Base-by-base conservation (phyloP, 2,888 invertebrate genomes). In the Epinotia brunnichana region DNA sequence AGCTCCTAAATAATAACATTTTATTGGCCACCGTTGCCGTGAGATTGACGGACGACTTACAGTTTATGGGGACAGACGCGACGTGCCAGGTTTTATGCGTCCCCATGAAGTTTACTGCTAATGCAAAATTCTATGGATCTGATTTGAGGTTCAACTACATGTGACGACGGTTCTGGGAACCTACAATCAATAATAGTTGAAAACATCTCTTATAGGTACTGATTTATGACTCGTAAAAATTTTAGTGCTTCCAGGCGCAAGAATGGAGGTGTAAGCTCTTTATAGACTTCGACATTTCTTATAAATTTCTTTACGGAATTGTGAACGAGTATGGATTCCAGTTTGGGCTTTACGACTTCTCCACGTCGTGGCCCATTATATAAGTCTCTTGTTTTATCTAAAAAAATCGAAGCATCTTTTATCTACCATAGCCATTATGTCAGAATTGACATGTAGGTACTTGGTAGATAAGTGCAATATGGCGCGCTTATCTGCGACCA, bases 1-100 rank as follows among this genome's bases (percentile, higher is more conserved):
- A 88, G 90, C 87, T 89, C 83, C 87, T 91, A 91, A 92, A 91
- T 91, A 92, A 90, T 91, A 89, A 87, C 81, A 83, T 89, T 92
- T 92, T 91, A 92, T 88, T 89, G 89, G 86, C 82, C 86, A 84
- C 87, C 80, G 83, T 84, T 84, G 83, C 84, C 82, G 84, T 85
- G 78, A 81, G 83, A 87, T 88, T 89, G 89, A 90, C 85, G 90
- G 87, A 90, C 90, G 89, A 83, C 85, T 86, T 84, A 82, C 79
- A 79, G 87, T 91, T 89, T 90, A 90, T 86, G 79, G 87, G 85
- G 83, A 85, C 84, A 80, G 81, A 81, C 82, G 85, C 83, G 78
- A 85, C 83, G 83, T 85, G 85, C 77, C 81, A 77, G 79, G 85
- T 87, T 91, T 91, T 90, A 92, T 89, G 85, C 81, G 81, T 81